A percentile compares a stretch with the other conserved stretches of the same genome.
phyloP scores from a whole-genome alignment of 30 jellyfish, hydroid and myxozoan species.

The Aurelia coerulea region DNA sequence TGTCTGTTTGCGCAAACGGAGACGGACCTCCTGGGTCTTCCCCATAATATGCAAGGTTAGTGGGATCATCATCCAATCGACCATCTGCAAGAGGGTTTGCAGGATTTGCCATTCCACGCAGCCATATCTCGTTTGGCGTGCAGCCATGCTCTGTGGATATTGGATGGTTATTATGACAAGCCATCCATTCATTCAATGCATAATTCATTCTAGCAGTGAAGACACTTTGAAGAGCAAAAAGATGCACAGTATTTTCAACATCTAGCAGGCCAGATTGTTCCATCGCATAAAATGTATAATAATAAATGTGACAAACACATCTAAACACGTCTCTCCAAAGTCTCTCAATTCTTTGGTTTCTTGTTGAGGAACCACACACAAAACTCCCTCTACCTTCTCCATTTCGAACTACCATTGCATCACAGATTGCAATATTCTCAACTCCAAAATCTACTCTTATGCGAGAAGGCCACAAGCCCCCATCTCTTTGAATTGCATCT shows the following conservation, averaged over 20 bases:
- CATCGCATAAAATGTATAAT: slow-evolving; percentile 23
- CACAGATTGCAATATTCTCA: slow-evolving; percentile 9
- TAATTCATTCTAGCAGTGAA: slow-evolving; percentile 5
- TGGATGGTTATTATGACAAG: slow-evolving; percentile 10
- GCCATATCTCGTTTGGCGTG: slow-evolving; percentile 19
- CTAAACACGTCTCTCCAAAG: slow-evolving; percentile 65
- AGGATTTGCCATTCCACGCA: slow-evolving; percentile 34
- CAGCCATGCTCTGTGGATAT: slow-evolving; percentile 13
- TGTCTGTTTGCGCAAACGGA: slow-evolving; percentile 1
- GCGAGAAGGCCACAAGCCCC: slow-evolving; percentile 5
- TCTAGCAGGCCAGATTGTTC: slow-evolving; percentile 31
- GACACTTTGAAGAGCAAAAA: slow-evolving; percentile 39
- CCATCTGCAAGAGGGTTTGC: slow-evolving; percentile 26
- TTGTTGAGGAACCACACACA: slow-evolving; percentile 29
- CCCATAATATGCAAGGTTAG: neutral
- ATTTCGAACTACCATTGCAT: slow-evolving; percentile 32
- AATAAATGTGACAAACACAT: slow-evolving; percentile 44
- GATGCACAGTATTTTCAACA: slow-evolving; percentile 10
- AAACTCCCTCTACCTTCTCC: slow-evolving; percentile 56
- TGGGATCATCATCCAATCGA: neutral
- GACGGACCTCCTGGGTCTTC: slow-evolving; percentile 20
- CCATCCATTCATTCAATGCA: slow-evolving; percentile 27
- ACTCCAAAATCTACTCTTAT: slow-evolving; percentile 47
- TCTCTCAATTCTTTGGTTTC: slow-evolving; percentile 50
- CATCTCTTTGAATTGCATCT: neutral